phyloP scores from a whole-genome alignment of 2,888 invertebrate species.

The Eupithecia abbreviata region DNA sequence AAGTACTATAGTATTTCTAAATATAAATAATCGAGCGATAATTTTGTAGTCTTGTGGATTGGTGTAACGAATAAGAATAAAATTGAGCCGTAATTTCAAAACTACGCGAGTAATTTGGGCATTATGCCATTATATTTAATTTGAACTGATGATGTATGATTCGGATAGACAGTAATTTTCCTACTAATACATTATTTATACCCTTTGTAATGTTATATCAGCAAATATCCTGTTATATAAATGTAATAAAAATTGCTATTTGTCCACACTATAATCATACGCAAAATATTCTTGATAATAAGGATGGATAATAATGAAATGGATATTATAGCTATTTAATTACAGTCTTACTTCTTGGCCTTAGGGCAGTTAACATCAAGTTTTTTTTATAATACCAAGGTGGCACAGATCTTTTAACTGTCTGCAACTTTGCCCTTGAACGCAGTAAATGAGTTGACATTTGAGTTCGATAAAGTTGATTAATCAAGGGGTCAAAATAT shows the following conservation, averaged over 20 bases:
- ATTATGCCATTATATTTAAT: slow-evolving; percentile 9
- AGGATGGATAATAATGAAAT: background rate
- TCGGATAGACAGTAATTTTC: background rate
- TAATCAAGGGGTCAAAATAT: too few relatives aligned
- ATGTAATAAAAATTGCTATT: background rate
- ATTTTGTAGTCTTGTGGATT: background rate
- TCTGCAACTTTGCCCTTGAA: too few relatives aligned
- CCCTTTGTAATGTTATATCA: background rate
- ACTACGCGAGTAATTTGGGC: slow-evolving; percentile 1
- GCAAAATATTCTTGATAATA: background rate
- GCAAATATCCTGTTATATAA: too few relatives aligned
- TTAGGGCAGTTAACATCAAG: background rate
- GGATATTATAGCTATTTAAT: background rate
- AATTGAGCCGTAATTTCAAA: slow-evolving; percentile 10
- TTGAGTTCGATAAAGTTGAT: too few relatives aligned
- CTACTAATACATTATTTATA: background rate
- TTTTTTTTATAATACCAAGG: background rate
- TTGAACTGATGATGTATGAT: background rate
- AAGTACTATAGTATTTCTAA: background rate
- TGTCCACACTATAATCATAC: background rate
- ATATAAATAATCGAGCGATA: background rate
- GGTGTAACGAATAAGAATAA: slow-evolving; percentile 7
- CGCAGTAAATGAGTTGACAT: too few relatives aligned
- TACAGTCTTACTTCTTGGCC: background rate
- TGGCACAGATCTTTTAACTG: background rate